Base-by-base conservation (phyloP, 2,113 vertebrate genomes). In the Terrapene triunguis region DNA sequence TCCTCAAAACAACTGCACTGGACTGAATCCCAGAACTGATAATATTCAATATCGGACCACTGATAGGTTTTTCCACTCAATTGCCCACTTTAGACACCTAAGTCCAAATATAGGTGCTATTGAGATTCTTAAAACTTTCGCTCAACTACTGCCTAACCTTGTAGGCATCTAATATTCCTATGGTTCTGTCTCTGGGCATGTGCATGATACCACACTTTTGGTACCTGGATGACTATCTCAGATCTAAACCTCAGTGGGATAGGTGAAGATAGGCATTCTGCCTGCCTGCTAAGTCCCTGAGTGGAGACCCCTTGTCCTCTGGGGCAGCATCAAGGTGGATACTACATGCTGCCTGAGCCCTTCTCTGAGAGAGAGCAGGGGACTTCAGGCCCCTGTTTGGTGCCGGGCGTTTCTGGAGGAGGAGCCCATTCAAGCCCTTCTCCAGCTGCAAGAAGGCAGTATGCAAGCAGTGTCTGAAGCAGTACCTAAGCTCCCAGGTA, bases 61-160 rank as follows among this genome's bases (percentile, higher is more conserved):
- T 94, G 92, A 93, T 83, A 92, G 80, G 47, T 76, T 88, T 91
- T 62, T 90, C 72, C 90, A 93, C 62, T 80, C 5, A 8, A 17
- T 35, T 65, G 2, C 62, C 16, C 32, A 65, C 32, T 32, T 65
- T 65, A 65, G 62, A 7, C 16, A 65, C 32, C 13, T 65, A 65
- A 35, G 32, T 80, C 2, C n/a, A 25, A 82, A 90, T 95, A 86
- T 13, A 80, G 85, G 22, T 87, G 72, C 62, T 14, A 65, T 16
- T 65, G 32, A 65, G 59, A 35, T 32, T 29, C 14, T 62, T 16
- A 62, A 62, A 35, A 35, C 12, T 6, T 62, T 29, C 12, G 3
- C 6, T 62, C 29, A 62, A 32, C 32, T 16, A 32, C 62, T 65
- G 7, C 13, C 32, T 65, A 65, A 65, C 62, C 32, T 65, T 65